Evolutionary conservation across 2,113 vertebrate genomes (phyloP), one percentile per base, ranked within the genome.

Genomic region (Pseudorasbora parva): DNA sequence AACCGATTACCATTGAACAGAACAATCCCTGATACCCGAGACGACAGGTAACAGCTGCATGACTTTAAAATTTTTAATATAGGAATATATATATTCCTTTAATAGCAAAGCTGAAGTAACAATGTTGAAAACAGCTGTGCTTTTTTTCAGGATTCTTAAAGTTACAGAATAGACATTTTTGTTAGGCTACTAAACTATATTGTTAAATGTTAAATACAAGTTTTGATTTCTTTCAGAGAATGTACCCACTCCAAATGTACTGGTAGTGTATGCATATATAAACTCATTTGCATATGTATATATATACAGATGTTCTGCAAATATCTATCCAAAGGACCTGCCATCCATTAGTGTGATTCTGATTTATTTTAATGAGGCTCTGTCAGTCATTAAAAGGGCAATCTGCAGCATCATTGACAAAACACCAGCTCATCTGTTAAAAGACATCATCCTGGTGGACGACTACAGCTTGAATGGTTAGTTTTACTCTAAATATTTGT

Each of bases 361-460:
- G 72, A 95, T 95, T 86, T 96, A 95, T 88, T 60, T 94, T 86
- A 87, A 97, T 0, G 95, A 96, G 87, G 93, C 94, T 6, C 89
- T 95, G 11, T 95, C 95, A 0, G 4, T 95, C 74, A 90, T 96
- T 80, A 90, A 95, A 41, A 84, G 93, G 60, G 94, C 95, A 21
- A 62, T 96, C 62, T 87, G 89, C 81, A 94, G 94, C 86, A 73
- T 95, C 83, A 93, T 95, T 5, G 90, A 94, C 85, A 88, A 86
- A 87, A 96, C 94, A 0, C 94, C 94, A 0, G 41, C 91, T 59
- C 89, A 4, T 8, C 86, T 96, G 75, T 86, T 96, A 81, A 94
- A 92, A 62, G 94, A 96, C 73, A 94, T 96, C 78, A 90, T 95
- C 71, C 92, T 96, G 82, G 93, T 97, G 74, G 95, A 96, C 2